Evolutionary conservation across 2,113 vertebrate genomes (phyloP), one percentile per base, ranked within the genome.

Genomic region (Haliaeetus leucogaster): DNA sequence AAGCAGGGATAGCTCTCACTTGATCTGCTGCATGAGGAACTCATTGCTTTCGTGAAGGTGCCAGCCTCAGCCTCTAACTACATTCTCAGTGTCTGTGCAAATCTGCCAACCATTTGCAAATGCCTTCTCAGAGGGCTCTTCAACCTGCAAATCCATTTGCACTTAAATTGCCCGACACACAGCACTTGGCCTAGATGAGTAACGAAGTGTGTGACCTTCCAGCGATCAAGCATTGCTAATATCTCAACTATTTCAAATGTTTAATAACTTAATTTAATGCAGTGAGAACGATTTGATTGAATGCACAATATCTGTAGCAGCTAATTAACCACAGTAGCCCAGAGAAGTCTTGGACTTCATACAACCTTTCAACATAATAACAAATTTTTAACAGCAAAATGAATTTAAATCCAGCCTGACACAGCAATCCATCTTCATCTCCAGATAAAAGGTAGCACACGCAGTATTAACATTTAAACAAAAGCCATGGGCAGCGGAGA

Each of bases 181-280:
- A 72, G 58, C 55, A 29, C 77, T 89, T 82, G 85, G 32, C 89
- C 86, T 68, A 85, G 74, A 91, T 94, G 84, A 94, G 20, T 89
- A 94, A 91, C 18, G 1, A 85, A 93, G 91, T 91, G 61, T 87
- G 73, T 94, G 95, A 97, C 94, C 95, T 94, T 82, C 83, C 70
- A 80, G 83, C 11, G 0, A 80, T 82, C 77, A 91, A 85, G 89
- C 91, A 58, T 80, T 53, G 81, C 86, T 95, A 95, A 89, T 93
- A 91, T 90, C 93, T 90, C 83, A 77, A 62, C 89, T 53, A 96
- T 87, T 88, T 91, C 66, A 85, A 84, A 83, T 45, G 52, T 76
- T 95, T 93, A 96, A 96, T 92, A 94, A 85, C 87, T 88, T 94
- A 72, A 95, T 95, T 91, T 91, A 95, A 96, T 96, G 95, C 89